Percentiles rank a stretch among this genome's conserved stretches.
These are phyloP conservation scores for Lasiurus cinereus DNA, from an alignment of 2,113 vertebrate species.

Conservation along the genomic window DNA sequence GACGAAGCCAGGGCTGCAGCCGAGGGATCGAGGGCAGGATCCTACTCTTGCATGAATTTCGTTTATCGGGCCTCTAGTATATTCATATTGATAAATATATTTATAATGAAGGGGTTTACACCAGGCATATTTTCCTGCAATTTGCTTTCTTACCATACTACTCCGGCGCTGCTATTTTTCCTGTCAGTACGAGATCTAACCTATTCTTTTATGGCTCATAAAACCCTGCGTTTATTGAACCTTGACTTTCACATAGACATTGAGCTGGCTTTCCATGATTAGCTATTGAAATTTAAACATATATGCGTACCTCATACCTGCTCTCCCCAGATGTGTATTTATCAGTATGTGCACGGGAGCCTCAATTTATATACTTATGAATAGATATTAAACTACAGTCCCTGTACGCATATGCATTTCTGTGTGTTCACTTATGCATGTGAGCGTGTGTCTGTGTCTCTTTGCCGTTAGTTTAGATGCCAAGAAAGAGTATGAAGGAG, in stretches of 20 bases:
- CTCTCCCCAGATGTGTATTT: neutral
- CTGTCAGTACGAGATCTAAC: neutral
- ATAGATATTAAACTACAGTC: neutral
- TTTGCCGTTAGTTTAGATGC: neutral
- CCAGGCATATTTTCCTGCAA: neutral
- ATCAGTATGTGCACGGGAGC: neutral
- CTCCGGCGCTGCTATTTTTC: neutral
- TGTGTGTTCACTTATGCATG: neutral
- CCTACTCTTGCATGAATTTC: too few species aligned
- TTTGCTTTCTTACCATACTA: neutral
- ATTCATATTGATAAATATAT: neutral
- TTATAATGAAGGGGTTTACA: neutral
- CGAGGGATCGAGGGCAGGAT: too few species aligned
- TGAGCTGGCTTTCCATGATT: neutral
- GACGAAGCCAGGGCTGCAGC: too few species aligned
- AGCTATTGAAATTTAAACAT: neutral
- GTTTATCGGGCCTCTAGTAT: neutral
- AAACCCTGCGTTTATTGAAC: neutral
- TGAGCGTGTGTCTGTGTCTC: neutral
- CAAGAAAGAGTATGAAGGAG: neutral
- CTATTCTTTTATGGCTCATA: neutral
- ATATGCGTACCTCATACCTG: neutral
- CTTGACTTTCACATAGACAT: neutral
- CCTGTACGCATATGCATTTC: neutral
- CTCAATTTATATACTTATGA: neutral